Base-by-base conservation (phyloP, 2,888 invertebrate species). In the Apoda limacodes region DNA sequence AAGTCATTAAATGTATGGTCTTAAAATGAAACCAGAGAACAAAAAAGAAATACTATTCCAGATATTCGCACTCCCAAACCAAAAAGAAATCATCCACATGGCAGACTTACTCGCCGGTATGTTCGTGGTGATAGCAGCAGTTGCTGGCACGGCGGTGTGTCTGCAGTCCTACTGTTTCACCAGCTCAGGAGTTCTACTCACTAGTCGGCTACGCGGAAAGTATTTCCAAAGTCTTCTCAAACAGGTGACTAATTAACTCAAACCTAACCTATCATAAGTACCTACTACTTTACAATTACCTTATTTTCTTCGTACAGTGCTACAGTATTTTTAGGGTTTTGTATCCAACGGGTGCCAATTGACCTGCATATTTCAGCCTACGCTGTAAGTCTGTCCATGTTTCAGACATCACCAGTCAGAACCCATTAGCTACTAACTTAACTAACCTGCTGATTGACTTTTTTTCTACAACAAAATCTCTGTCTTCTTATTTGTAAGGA, bases 161-260 rank as follows among this genome's bases (percentile, higher is more conserved):
- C 55, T 87, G 0, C 89, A 89, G 60, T 85, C 88, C 40, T 86
- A 84, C 41, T 84, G 88, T 57, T 92, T 93, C 55, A 89, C 88
- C 1, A 71, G 85, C 13, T 88, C 93, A 1, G 93, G 93, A 1
- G 88, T 91, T 2, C 84, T 83, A 32, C 83, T 93, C 71, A 93
- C 93, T 0, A 81, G 87, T 1, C 72, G 92, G 25, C 52, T 85
- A 7, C 66, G 85, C 32, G 60, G 67, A 48, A 56, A 71, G 48
- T 69, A 81, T 46, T 82, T 81, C 34, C 61, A 60, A 2, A 81
- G 84, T 10, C 72, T 87, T 59, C 48, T 89, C 15, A 80, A 66
- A 57, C 88, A 82, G 55, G 81, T 17, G 7, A 7, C 5, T 7
- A 4, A 9, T 23, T 6, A 9, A 22, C 14, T 2, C 5, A 4